Evolutionary conservation across 2,113 vertebrate genomes (phyloP), one percentile per base, ranked within the genome.

Genomic region (Cariama cristata): DNA sequence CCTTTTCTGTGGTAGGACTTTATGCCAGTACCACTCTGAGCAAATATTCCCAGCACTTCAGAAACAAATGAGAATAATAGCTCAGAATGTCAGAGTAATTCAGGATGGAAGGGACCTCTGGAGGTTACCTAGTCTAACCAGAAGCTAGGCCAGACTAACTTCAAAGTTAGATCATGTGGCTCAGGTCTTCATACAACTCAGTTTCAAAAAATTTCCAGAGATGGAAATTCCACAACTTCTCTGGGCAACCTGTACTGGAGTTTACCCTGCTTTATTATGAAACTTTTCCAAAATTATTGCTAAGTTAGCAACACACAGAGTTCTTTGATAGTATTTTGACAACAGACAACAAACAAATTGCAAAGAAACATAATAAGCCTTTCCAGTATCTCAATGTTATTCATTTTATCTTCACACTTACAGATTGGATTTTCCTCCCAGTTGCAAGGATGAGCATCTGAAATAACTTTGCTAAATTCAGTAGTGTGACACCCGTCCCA

Each of bases 381-480:
- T 80, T 77, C n/a, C 55, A 88, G 18, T 55, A 79, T 17, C 9
- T 35, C 75, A 72, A 75, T 44, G 21, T 28, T 40, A 68, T 17
- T 84, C 3, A 64, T 74, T 86, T 87, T 71, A 60, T 52, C 62
- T 84, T 93, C 73, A 67, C 28, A 74, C 7, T 74, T 58, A 77
- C 0, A 2, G n/a, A 50, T 8, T 69, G 44, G 64, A 94, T 86
- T 84, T 94, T 80, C n/a, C 38, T 91, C n/a, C 33, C 38, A 59
- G 22, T 81, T 81, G 86, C 33, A 85, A 52, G 21, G 40, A 83
- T 22, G 3, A 80, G 44, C 44, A 79, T 81, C 44, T 94, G 86
- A 92, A 96, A 90, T 42, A 86, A 84, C 47, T 88, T 47, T 71
- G 22, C 83, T 91, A 84, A 95, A 95, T 92, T 93, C 40, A 67